A percentile compares a stretch with the other conserved stretches of the same genome.
Conservation (phyloP, 2,888 invertebrate species). For the Euproctis similis region DNA sequence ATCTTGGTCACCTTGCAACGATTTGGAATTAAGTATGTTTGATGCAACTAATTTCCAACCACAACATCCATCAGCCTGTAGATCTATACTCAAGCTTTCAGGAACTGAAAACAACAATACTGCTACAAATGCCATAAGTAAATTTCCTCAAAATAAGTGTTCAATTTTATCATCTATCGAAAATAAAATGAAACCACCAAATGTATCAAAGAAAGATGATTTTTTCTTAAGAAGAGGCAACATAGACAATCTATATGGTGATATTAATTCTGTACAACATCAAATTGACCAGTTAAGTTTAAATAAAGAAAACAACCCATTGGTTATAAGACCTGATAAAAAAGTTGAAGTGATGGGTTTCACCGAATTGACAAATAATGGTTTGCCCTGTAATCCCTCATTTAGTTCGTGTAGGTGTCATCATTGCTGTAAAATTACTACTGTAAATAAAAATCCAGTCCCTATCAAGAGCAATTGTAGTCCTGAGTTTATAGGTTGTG, state of each 20-base stretch:
- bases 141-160: conserved; percentile 6
- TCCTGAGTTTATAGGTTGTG: conserved; percentile 7
- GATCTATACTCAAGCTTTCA: conserved; percentile 18
- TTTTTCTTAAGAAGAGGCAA: conserved; percentile 56
- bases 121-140: conserved; percentile 4
- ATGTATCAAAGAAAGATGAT: conserved; percentile 37
- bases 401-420: conserved; percentile 41
- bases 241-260: conserved; percentile 29
- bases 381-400: conserved; percentile 6
- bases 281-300: conserved; percentile 34
- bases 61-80: conserved; percentile 21
- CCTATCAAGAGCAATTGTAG: neutral
- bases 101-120: conserved; percentile 7
- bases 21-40: conserved; percentile 58
- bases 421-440: conserved; percentile 34
- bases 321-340: conserved; percentile 35
- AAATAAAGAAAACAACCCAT: conserved; percentile 50
- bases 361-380: conserved; percentile 9
- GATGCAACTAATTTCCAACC: conserved; percentile 39
- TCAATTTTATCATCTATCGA: conserved; percentile 30
- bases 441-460: conserved; percentile 1
- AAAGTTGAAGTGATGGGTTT: conserved; percentile 26
- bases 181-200: conserved; percentile 31
- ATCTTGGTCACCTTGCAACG: conserved; percentile 45
- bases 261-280: conserved; percentile 28